Evolutionary conservation across 2,113 vertebrate species (phyloP), one percentile per base, ranked within the genome.

Genomic region (Paramormyrops kingsleyae): DNA sequence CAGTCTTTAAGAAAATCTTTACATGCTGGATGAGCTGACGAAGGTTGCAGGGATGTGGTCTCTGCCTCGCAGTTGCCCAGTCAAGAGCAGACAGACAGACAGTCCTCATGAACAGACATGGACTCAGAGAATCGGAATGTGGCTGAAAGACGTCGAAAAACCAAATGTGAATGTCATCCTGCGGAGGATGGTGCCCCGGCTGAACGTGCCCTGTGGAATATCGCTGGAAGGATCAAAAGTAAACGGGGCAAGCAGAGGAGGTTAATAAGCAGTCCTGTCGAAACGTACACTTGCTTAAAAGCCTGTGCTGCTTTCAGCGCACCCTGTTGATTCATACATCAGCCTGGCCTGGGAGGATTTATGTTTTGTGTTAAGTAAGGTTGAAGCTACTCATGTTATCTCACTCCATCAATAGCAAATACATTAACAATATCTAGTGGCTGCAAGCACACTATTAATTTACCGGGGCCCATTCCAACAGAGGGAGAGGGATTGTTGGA

Each of bases 331-430:
- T 91, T 93, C 83, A 93, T 94, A 94, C 93, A 95, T 94, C 89
- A 88, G 91, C 85, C 80, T 91, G 93, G 95, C 93, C 94, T 95
- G 93, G 90, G 93, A 96, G 96, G 96, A 97, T 95, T 95, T 96
- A 96, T 97, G 96, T 95, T 96, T 96, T 97, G 94, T 96, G 97
- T 97, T 97, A 96, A 97, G 95, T 96, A 97, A 97, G 95, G 94
- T 94, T 95, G 95, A 96, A 97, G 96, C 94, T 96, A 96, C 96
- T 97, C 95, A 92, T 97, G 96, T 97, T 97, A 96, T 97, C 95
- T 93, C 95, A 94, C 95, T 95, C 94, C 95, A 96, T 97, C 97
- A 96, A 96, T 97, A 96, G 94, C 87, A 94, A 96, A 96, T 96
- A 95, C 95, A 97, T 97, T 97, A 97, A 96, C 95, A 97, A 97